Conservation (phyloP, 2,888 invertebrate species). For the Orthosia gothica region DNA sequence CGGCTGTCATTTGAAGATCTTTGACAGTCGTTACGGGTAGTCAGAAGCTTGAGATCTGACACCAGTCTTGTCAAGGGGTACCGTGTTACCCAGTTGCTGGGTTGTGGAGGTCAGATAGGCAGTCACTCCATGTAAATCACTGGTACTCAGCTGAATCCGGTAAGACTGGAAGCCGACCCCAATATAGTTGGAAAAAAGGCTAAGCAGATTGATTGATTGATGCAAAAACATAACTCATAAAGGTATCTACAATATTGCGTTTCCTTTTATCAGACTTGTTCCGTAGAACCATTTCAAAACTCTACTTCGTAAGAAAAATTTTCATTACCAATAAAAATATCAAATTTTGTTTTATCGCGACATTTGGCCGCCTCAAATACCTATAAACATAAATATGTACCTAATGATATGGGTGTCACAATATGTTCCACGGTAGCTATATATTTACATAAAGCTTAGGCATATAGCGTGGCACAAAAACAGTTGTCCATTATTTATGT, state of each 20-base stretch:
- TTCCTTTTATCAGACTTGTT: slow-evolving; percentile 44
- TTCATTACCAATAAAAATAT: slow-evolving; percentile 47
- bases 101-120: too few species aligned
- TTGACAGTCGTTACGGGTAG: too few species aligned
- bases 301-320: slow-evolving; percentile 41
- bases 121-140: too few species aligned
- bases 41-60: too few species aligned
- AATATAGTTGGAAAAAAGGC: too few species aligned
- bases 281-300: slow-evolving; percentile 31
- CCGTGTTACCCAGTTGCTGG: too few species aligned
- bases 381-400: slow-evolving; percentile 37
- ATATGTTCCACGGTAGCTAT: slow-evolving; percentile 42
- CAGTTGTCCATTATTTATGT: slow-evolving; percentile 51
- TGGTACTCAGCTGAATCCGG: too few species aligned
- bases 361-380: slow-evolving; percentile 7
- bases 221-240: slow-evolving; percentile 17
- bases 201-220: too few species aligned
- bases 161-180: too few species aligned
- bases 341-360: slow-evolving; percentile 22
- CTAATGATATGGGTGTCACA: slow-evolving; percentile 38
- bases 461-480: slow-evolving; percentile 45
- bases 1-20: too few species aligned
- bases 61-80: too few species aligned
- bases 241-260: slow-evolving; percentile 43
- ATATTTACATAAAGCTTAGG: slow-evolving; percentile 49